phyloP scores from a whole-genome alignment of 2,888 invertebrate species.

The Apodemia hepburni region DNA sequence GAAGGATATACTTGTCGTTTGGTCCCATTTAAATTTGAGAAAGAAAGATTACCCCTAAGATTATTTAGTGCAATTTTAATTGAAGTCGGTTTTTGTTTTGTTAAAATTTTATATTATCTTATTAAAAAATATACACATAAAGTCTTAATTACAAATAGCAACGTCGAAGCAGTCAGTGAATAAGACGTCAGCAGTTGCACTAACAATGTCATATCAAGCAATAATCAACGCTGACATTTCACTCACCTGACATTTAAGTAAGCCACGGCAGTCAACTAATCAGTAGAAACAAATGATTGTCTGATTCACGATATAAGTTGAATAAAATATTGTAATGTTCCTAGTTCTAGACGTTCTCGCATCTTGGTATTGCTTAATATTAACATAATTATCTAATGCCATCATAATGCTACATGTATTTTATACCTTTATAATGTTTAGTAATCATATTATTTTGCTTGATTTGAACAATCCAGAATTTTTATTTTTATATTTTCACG shows the following conservation, averaged over 20 bases:
- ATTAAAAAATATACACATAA: too few relatives aligned
- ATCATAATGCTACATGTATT: neutral
- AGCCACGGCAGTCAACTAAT: constrained; percentile 38
- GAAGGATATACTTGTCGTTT: too few relatives aligned
- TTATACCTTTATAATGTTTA: neutral
- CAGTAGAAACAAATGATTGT: constrained; percentile 47
- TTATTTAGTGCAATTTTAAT: too few relatives aligned
- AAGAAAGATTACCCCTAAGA: too few relatives aligned
- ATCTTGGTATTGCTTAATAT: neutral
- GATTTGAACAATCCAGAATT: neutral
- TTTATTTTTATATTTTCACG: neutral
- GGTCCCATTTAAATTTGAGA: too few relatives aligned
- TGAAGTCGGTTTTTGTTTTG: too few relatives aligned
- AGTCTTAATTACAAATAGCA: constrained; percentile 3
- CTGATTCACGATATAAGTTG: constrained; percentile 35
- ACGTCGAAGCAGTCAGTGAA: constrained; percentile 20
- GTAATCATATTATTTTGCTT: neutral
- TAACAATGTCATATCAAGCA: constrained; percentile 27
- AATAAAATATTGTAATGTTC: neutral
- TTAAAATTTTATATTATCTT: too few relatives aligned
- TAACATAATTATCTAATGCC: constrained; percentile 10
- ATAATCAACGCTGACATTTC: constrained; percentile 32
- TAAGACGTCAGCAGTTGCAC: constrained; percentile 27
- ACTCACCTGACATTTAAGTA: constrained; percentile 28
- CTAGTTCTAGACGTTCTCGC: neutral